Percentiles rank a stretch among this genome's conserved stretches.
Conservation (phyloP, 2,113 vertebrate species). For the Cathartes aura region DNA sequence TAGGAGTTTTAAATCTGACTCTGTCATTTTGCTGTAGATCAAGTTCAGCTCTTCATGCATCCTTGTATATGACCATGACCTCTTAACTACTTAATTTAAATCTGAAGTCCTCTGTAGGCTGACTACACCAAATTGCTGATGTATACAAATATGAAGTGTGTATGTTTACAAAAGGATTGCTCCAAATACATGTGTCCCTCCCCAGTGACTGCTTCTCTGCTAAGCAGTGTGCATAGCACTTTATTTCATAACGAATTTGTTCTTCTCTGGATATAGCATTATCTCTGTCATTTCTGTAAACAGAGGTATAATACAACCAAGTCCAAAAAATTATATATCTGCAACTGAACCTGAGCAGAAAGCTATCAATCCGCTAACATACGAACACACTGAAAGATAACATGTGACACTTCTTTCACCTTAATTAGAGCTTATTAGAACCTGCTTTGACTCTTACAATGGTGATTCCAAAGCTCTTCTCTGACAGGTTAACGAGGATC, state of each 20-base stretch:
- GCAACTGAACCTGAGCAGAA: not conserved
- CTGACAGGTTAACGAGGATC: conserved; percentile 49
- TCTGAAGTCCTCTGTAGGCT: not conserved
- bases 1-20: not conserved
- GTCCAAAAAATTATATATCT: not conserved
- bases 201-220: not conserved
- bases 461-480: conserved; percentile 39
- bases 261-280: not conserved
- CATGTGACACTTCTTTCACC: not conserved
- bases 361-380: not conserved
- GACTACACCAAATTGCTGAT: not conserved
- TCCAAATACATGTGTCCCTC: not conserved
- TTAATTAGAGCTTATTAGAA: conserved; percentile 60
- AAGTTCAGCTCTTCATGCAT: not conserved
- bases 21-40: not conserved
- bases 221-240: not conserved
- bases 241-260: not conserved
- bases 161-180: not conserved
- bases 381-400: conserved; percentile 15
- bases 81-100: not conserved
- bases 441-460: conserved; percentile 34
- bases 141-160: not conserved
- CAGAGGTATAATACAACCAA: not conserved
- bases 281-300: not conserved
- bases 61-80: not conserved